These are phyloP conservation scores for Mythimna impura DNA, from an alignment of 2,888 invertebrate species.

Conservation along the genomic window DNA sequence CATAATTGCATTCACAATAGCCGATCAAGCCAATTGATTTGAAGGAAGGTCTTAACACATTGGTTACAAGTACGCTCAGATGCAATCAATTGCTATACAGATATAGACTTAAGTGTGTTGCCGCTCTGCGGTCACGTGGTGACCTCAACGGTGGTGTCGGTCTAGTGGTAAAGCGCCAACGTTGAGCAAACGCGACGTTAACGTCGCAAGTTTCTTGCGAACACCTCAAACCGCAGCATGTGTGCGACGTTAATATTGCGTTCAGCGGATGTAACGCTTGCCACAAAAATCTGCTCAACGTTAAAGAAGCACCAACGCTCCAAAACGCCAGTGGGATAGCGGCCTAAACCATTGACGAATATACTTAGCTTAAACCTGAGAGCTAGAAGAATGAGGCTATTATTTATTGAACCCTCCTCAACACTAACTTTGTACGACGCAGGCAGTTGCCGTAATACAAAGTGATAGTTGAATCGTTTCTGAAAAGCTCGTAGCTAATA, in stretches of 20 bases:
- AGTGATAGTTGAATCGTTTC: not conserved
- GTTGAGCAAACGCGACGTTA: no score
- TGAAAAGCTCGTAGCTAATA: not conserved
- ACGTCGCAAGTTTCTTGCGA: no score
- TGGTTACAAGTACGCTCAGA: not conserved
- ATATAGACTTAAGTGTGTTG: not conserved
- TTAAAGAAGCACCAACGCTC: no score
- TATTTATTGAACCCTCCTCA: constrained; percentile 15
- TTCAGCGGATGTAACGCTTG: no score
- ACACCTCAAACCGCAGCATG: no score
- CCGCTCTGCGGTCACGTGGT: not conserved
- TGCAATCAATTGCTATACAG: constrained; percentile 8
- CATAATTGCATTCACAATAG: not conserved
- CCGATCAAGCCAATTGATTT: not conserved
- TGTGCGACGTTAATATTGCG: no score
- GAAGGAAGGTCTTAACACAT: not conserved
- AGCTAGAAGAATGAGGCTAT: constrained; percentile 1
- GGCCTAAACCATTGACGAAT: constrained; percentile 16
- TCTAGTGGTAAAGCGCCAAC: no score
- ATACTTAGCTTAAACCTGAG: not conserved
- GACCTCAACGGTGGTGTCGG: not conserved
- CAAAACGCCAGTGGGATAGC: no score
- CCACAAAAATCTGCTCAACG: no score
- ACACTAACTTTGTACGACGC: not conserved
- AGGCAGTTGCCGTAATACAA: not conserved